Evolutionary conservation across 2,888 invertebrate species (phyloP).

Genomic region (Rhagium mordax): DNA sequence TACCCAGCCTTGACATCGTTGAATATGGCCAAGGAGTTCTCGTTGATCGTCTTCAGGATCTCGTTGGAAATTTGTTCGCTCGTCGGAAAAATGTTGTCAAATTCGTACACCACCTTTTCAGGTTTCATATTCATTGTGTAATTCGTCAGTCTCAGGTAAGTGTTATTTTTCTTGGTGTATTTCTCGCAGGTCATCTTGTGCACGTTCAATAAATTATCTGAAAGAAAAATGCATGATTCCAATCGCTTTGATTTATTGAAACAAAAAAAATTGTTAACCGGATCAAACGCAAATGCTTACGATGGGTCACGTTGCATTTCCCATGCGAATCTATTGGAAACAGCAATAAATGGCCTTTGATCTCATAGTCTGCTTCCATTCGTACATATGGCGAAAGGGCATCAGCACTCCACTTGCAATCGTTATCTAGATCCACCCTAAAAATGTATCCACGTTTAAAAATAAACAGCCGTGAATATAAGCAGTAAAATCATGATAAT

Average conservation of each 20-base stretch:
- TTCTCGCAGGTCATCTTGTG: slow-evolving; percentile 54
- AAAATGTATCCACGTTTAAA: background rate
- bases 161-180: slow-evolving; percentile 57
- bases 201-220: slow-evolving; percentile 47
- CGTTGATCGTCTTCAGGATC: slow-evolving; percentile 56
- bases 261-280: background rate
- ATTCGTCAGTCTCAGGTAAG: slow-evolving; percentile 47
- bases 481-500: too few species aligned
- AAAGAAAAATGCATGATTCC: slow-evolving; percentile 35
- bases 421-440: slow-evolving; percentile 73
- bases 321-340: slow-evolving; percentile 80
- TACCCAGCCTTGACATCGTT: slow-evolving; percentile 56
- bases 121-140: slow-evolving; percentile 74
- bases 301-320: slow-evolving; percentile 77
- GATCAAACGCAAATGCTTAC: slow-evolving; percentile 71
- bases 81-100: slow-evolving; percentile 56
- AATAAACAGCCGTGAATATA: too few species aligned
- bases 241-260: too few species aligned
- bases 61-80: slow-evolving; percentile 57
- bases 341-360: slow-evolving; percentile 78
- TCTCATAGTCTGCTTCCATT: slow-evolving; percentile 78
- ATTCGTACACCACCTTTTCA: slow-evolving; percentile 63
- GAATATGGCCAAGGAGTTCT: slow-evolving; percentile 57
- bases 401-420: slow-evolving; percentile 70
- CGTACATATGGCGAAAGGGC: slow-evolving; percentile 73